Evolutionary conservation across 2,797 vertebrate species (phyloP).

Genomic region (Halcyon leucocephala): DNA sequence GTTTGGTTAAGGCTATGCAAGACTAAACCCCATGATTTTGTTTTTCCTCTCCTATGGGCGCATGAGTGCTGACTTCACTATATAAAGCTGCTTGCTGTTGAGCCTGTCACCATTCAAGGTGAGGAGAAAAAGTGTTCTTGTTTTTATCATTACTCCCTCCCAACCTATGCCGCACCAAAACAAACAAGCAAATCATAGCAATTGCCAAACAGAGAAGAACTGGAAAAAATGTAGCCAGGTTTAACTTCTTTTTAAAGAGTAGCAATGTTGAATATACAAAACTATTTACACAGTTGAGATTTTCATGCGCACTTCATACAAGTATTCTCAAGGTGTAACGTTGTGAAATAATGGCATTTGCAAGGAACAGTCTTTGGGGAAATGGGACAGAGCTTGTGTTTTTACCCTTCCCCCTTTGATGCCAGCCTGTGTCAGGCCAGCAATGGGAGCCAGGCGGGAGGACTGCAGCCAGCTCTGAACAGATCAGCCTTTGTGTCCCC

Average conservation of each 20-base stretch:
- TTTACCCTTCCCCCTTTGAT: neutral
- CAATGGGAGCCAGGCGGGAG: neutral
- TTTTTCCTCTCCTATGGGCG: neutral
- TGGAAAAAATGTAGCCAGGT: neutral
- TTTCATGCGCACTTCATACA: neutral
- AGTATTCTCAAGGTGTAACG: neutral
- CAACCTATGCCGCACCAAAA: neutral
- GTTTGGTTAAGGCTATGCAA: neutral
- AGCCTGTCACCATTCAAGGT: neutral
- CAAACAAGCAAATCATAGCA: neutral
- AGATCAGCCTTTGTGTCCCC: slow-evolving; percentile 34
- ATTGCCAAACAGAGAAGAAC: neutral
- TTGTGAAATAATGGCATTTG: neutral
- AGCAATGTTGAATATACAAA: neutral
- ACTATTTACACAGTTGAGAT: neutral
- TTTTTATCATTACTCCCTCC: slow-evolving; percentile 7
- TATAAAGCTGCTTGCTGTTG: neutral
- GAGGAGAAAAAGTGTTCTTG: slow-evolving; percentile 14
- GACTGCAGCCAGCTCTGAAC: slow-evolving; percentile 2
- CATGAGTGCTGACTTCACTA: neutral
- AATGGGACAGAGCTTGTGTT: neutral
- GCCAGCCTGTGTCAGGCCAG: neutral
- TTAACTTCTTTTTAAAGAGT: neutral
- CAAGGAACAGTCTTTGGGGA: neutral
- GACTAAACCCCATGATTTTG: neutral